Base-by-base conservation (phyloP, 2,888 invertebrate species). In the Phengaris arion region DNA sequence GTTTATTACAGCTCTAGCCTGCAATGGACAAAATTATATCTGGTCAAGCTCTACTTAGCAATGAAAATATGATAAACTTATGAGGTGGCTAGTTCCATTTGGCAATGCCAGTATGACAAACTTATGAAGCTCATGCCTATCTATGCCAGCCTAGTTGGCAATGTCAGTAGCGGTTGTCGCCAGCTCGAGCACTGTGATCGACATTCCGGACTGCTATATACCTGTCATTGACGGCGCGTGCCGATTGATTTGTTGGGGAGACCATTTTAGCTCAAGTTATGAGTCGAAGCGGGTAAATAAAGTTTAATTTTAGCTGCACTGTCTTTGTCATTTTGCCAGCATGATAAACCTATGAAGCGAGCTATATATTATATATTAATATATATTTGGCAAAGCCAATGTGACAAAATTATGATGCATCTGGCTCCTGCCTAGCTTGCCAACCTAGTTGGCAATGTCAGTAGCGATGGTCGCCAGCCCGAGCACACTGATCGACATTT, bases 221-320 rank as follows among this genome's bases (percentile, higher is more conserved):
- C 75, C 75, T 77, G 79, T 74, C 84, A 82, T 82, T 81, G 84
- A 81, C 78, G 86, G 89, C 90, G 84, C 90, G 90, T 89, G 90
- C 89, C 84, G 84, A 86, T 86, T 89, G 89, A 90, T 89, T 89
- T 89, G 90, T 89, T 87, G 89, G 83, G 85, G 83, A 83, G 87
- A 87, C 87, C 85, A 85, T 83, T 77, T 80, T 79, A 15, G 48
- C 52, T 15, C 45, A 75, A 73, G 73, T 9, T 7, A 68, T 46
- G 45, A 12, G 46, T 22, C 2, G 48, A 15, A 68, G 68, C 55
- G 45, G n/a, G 35, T 35, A 35, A 3, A 35, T 35, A 35, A 35
- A 2, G 4, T 22, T 35, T 35, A 35, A 35, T 35, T 35, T 35
- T 35, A 3, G 35, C 35, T 35, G 35, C 35, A 35, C 35, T 35